Evolutionary conservation across 2,797 vertebrate species (phyloP), one percentile per base, ranked within the genome.

Genomic region (Tiaroga cobitis): DNA sequence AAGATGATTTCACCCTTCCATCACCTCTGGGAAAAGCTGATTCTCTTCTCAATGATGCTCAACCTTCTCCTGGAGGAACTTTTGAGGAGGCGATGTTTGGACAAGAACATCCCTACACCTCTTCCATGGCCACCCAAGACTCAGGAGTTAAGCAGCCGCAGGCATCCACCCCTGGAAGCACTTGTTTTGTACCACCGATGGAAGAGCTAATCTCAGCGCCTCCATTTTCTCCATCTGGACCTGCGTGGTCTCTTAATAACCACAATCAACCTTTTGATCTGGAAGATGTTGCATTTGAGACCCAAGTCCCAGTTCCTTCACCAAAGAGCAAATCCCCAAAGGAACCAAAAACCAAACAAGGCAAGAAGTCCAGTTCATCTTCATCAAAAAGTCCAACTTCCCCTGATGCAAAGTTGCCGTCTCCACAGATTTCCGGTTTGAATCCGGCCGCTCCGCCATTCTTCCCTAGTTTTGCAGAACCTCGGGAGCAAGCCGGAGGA

Each of bases 361-460:
- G 87, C 46, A 93, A 89, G 83, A 95, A 92, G 87, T 84, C 90
- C 19, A 84, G 69, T 19, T 89, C 91, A 16, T 91, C 93, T 34
- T 93, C 93, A 15, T 65, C 85, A 7, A 95, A 93, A 89, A 95
- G 91, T 87, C 93, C 94, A 32, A 92, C 90, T 46, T 93, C 93
- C n/a, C 91, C 93, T 16, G 91, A 89, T 59, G 89, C 72, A 3
- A 92, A 92, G 79, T 70, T 76, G 24, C 87, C 90, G 9, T 85
- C 92, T 74, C 87, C 89, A 7, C 88, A 90, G 77, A 87, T 73
- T 79, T 95, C 94, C 24, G 94, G 91, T 73, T 93, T 96, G 81
- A 96, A 96, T 85, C 95, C 95, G 11, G 83, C 95, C 39, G 95
- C 95, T 67, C 95, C 94, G 29, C 95, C 95, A 18, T 96, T 96